A percentile compares a stretch with the other conserved stretches of the same genome.
Conservation (phyloP, 2,888 invertebrate species). For the Tetramorium bicarinatum region DNA sequence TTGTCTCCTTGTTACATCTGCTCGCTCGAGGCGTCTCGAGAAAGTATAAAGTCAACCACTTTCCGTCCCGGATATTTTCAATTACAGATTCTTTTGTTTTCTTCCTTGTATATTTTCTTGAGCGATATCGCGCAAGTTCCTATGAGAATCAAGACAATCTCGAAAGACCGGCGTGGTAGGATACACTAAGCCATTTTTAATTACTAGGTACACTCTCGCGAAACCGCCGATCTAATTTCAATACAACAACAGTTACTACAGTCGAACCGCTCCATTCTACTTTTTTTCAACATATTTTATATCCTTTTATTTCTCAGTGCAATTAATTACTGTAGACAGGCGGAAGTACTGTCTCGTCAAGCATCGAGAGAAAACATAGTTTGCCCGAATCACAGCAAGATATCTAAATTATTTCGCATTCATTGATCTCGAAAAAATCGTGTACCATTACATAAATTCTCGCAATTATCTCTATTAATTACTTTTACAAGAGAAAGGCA, state of each 20-base stretch:
- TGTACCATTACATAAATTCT: not conserved
- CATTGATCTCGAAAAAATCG: not conserved
- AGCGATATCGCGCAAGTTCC: not conserved
- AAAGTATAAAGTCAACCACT: conserved; percentile 30
- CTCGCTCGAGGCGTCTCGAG: conserved; percentile 6
- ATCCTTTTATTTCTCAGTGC: not conserved
- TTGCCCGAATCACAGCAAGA: not conserved
- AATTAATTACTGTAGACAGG: conserved; percentile 3
- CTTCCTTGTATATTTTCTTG: not conserved
- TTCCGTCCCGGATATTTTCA: conserved; percentile 29
- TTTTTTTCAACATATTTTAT: not conserved
- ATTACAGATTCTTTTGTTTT: conserved; percentile 4
- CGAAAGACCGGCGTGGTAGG: not conserved
- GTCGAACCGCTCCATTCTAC: not conserved
- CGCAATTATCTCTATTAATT: conserved; percentile 19
- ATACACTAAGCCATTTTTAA: conserved; percentile 46
- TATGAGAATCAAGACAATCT: conserved; percentile 23
- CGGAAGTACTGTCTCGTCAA: not conserved
- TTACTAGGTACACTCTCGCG: conserved; percentile 1
- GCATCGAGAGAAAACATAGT: conserved; percentile 31
- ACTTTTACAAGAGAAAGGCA: not conserved
- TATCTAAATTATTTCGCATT: conserved; percentile 3
- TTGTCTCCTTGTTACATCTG: not conserved
- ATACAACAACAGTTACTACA: not conserved
- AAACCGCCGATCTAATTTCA: conserved; percentile 13